Conservation (phyloP, 2,888 invertebrate genomes). For the Drosophila merina region DNA sequence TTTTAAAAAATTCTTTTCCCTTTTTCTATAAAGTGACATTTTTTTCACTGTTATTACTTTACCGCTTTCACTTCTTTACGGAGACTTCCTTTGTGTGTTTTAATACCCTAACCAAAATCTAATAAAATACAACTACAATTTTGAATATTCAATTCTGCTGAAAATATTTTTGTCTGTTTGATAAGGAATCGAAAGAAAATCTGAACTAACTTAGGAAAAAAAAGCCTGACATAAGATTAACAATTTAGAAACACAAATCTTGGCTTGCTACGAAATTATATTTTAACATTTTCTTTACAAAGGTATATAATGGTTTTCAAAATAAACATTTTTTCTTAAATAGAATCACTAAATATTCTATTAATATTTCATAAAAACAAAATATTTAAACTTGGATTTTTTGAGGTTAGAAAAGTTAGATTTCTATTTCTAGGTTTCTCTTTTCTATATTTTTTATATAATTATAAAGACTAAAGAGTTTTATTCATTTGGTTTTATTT, state of each 20-base stretch:
- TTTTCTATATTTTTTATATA: not conserved
- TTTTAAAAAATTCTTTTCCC: no score
- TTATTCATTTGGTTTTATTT: not conserved
- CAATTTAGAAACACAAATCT: not conserved
- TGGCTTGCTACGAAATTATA: not conserved
- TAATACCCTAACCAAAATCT: not conserved
- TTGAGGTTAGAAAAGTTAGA: no score
- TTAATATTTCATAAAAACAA: no score
- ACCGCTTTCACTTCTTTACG: not conserved
- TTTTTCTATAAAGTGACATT: no score
- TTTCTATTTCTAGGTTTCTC: no score
- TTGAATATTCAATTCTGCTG: not conserved
- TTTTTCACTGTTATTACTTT: not conserved
- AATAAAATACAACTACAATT: not conserved
- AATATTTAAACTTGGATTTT: no score
- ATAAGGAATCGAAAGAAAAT: not conserved
- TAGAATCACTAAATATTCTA: no score
- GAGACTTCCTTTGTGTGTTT: not conserved
- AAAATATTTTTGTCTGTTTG: slow-evolving; percentile 4
- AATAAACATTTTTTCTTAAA: no score
- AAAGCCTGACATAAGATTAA: not conserved
- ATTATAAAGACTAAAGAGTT: not conserved
- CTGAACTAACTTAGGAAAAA: not conserved
- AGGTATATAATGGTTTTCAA: no score
- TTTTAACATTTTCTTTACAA: no score